Percentiles rank a stretch among this genome's conserved stretches.
Conservation (phyloP, 2,888 invertebrate species). For the Drosophila prolongata region DNA sequence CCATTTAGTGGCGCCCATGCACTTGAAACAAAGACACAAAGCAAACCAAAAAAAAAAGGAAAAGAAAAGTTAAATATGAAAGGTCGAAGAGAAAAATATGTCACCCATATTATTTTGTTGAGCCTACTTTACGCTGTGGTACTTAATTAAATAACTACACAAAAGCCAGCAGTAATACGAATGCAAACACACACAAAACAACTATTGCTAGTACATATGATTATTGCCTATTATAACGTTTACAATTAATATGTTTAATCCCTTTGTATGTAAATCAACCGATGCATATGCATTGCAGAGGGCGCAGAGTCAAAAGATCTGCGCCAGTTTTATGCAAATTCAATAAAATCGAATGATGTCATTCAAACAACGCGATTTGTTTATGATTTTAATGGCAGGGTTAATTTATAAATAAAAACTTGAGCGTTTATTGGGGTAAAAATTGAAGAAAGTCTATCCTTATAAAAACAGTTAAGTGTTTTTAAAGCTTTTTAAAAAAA, state of each 20-base stretch:
- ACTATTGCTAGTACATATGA: conserved; percentile 64
- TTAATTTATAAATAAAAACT: too few species aligned
- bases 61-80: conserved; percentile 10
- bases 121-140: conserved; percentile 67
- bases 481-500: too few species aligned
- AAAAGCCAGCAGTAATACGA: conserved; percentile 65
- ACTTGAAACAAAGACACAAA: conserved; percentile 46
- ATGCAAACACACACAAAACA: conserved; percentile 51
- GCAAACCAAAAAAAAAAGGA: conserved; percentile 33
- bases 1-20: conserved; percentile 22
- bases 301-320: conserved; percentile 50
- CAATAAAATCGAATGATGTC: conserved; percentile 58
- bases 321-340: conserved; percentile 72
- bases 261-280: conserved; percentile 73
- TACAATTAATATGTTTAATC: conserved; percentile 69
- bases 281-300: conserved; percentile 55
- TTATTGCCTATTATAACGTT: conserved; percentile 68
- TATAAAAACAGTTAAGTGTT: too few species aligned
- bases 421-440: too few species aligned
- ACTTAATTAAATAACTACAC: conserved; percentile 63
- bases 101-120: conserved; percentile 65
- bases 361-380: conserved; percentile 19
- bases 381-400: too few species aligned
- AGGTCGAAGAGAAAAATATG: conserved; percentile 42
- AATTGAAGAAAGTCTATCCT: too few species aligned